Base-by-base conservation (phyloP, 2,888 invertebrate genomes). In the Lypha dubia region DNA sequence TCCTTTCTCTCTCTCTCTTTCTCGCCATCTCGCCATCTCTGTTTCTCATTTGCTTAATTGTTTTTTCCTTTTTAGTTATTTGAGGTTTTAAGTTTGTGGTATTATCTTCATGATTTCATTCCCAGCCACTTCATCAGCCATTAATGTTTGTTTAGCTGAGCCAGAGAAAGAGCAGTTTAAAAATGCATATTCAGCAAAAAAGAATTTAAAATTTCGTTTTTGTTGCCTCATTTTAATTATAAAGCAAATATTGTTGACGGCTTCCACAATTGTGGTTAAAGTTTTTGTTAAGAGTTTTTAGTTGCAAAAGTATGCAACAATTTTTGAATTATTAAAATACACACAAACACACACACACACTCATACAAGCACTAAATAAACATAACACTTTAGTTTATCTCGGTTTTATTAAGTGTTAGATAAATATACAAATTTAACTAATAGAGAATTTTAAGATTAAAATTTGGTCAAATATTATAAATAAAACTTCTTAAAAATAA, bases 1-100 rank as follows among this genome's bases (percentile, higher is more conserved):
- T 28, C 28, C 13, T 38, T 13, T 44, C 35, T 51, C 63, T 38
- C 22, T 53, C 13, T 22, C 11, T 46, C 13, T 38, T 9, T n/a
- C n/a, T n/a, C n/a, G n/a, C n/a, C n/a, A n/a, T n/a, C n/a, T n/a
- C n/a, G n/a, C n/a, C n/a, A n/a, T n/a, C n/a, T 32, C 35, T 51
- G 51, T 49, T 22, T 53, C 13, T 22, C 11, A 58, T 58, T 20
- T 41, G 46, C 35, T 77, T 24, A 35, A 51, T 62, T 44, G 51
- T 62, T 62, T 22, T 62, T 35, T 73, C 9, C 49, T 62, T 58
- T 67, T 60, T 46, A 24, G 35, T 56, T 75, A 53, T 68, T 79
- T 73, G 73, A 73, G 73, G 60, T 80, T 80, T 68, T 68, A 68
- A 79, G 51, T 53, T 74, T 74, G 74, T 74, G 80, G 74, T 75